These are phyloP conservation scores for Drosophila demipolita DNA, from an alignment of 2,888 invertebrate genomes.

Conservation along the genomic window DNA sequence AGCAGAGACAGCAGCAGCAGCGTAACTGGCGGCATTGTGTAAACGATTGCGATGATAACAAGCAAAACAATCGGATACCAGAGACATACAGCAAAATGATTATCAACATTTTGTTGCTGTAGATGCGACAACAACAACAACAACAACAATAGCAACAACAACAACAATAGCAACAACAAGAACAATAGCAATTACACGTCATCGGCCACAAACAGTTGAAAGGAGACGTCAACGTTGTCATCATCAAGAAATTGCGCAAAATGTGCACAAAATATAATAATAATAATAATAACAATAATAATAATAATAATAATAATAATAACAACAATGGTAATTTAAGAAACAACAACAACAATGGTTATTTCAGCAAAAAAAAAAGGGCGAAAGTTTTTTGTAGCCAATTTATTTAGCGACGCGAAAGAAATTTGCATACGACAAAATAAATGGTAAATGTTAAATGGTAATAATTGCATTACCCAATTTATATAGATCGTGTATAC, in stretches of 20 bases:
- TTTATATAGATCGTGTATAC: neutral
- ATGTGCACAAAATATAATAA: conserved; percentile 41
- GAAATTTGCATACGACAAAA: conserved; percentile 8
- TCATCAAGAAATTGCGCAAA: conserved; percentile 52
- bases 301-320: conserved; percentile 16
- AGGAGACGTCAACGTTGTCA: conserved; percentile 35
- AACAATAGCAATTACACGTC: conserved; percentile 32
- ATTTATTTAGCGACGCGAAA: conserved; percentile 7
- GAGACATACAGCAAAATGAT: conserved; percentile 27
- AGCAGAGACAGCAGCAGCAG: neutral
- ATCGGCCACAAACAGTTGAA: conserved; percentile 26
- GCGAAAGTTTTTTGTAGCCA: conserved; percentile 30
- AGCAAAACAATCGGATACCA: conserved; percentile 38
- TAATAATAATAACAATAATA: conserved; percentile 33
- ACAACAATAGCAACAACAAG: too few species aligned
- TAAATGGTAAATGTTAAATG: neutral
- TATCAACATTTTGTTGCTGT: conserved; percentile 30
- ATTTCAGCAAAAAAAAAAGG: conserved; percentile 17
- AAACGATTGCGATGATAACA: conserved; percentile 57
- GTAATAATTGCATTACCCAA: neutral
- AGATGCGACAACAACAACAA: conserved; percentile 4
- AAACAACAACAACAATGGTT: conserved; percentile 8
- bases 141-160: conserved; percentile 7
- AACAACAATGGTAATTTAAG: conserved; percentile 11
- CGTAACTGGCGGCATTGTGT: conserved; percentile 29